phyloP scores from a whole-genome alignment of 2,113 vertebrate species.

The Cebidichthys violaceus region DNA sequence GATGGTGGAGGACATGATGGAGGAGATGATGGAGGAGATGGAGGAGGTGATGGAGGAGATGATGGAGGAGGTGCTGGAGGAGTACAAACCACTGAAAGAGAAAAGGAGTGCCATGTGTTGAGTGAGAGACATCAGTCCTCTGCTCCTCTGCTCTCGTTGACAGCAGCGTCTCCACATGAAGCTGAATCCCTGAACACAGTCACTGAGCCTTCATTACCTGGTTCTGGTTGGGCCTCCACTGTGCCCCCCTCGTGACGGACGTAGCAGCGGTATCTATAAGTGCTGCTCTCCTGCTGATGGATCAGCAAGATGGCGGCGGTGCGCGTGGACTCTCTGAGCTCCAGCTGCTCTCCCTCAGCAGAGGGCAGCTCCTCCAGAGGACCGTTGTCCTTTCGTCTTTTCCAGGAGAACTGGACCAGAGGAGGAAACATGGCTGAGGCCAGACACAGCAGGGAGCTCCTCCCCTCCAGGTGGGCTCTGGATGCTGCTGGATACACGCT shows the following conservation, averaged over 20 bases:
- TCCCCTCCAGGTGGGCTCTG: slow-evolving; percentile 14
- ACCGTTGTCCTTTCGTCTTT: background rate
- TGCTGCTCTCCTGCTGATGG: background rate
- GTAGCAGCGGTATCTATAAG: background rate
- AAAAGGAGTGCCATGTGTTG: background rate
- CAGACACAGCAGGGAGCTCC: slow-evolving; percentile 44
- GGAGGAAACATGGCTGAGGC: slow-evolving; percentile 52
- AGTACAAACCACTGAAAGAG: slow-evolving; percentile 13
- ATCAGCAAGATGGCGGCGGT: background rate
- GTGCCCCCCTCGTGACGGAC: background rate
- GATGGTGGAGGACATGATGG: too few species aligned
- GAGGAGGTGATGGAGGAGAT: background rate
- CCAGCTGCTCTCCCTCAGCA: background rate
- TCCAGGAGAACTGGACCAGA: slow-evolving; percentile 55
- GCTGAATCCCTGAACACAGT: background rate
- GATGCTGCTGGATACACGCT: slow-evolving; percentile 39
- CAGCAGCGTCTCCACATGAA: slow-evolving; percentile 2
- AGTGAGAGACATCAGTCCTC: background rate
- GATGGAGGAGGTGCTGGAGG: background rate
- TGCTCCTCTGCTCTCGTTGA: slow-evolving; percentile 10
- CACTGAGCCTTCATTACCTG: background rate
- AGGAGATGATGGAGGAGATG: too few species aligned
- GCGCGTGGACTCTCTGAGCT: background rate
- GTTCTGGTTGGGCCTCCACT: background rate
- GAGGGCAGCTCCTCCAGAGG: background rate